Evolutionary conservation across 2,113 vertebrate genomes (phyloP).

Genomic region (Calyptommatus sinebrachiatus): DNA sequence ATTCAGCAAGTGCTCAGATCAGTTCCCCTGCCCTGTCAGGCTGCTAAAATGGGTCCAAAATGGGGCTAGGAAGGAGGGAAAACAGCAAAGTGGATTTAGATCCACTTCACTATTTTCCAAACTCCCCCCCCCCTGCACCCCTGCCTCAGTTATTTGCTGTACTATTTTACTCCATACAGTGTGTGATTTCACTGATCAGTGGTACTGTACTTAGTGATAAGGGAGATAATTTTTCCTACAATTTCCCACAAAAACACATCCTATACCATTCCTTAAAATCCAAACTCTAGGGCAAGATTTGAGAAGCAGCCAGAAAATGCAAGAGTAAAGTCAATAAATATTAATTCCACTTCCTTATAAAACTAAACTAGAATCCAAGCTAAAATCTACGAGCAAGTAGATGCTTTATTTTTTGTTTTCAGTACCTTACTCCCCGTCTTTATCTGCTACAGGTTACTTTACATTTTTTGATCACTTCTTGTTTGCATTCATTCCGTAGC

Average conservation of each 20-base stretch:
- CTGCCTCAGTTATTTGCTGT: not conserved
- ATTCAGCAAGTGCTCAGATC: too few species aligned
- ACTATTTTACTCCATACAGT: not conserved
- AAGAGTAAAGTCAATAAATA: not conserved
- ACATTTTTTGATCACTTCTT: slow-evolving; percentile 25
- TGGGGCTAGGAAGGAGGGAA: too few species aligned
- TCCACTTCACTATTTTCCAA: too few species aligned
- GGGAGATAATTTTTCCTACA: not conserved
- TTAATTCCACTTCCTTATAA: not conserved
- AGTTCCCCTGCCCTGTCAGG: too few species aligned
- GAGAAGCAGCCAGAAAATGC: not conserved
- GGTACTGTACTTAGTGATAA: not conserved
- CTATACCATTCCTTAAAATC: not conserved
- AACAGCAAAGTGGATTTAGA: too few species aligned
- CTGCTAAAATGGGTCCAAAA: too few species aligned
- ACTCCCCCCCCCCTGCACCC: too few species aligned
- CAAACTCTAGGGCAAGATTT: not conserved
- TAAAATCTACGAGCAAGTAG: not conserved
- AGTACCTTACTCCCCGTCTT: not conserved
- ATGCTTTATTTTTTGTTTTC: slow-evolving; percentile 1
- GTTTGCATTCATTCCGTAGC: slow-evolving; percentile 35
- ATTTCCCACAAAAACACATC: not conserved
- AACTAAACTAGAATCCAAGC: not conserved
- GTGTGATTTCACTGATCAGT: not conserved
- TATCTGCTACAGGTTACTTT: not conserved